Conservation (phyloP, 2,797 vertebrate genomes). For the Urosaurus nigricauda region DNA sequence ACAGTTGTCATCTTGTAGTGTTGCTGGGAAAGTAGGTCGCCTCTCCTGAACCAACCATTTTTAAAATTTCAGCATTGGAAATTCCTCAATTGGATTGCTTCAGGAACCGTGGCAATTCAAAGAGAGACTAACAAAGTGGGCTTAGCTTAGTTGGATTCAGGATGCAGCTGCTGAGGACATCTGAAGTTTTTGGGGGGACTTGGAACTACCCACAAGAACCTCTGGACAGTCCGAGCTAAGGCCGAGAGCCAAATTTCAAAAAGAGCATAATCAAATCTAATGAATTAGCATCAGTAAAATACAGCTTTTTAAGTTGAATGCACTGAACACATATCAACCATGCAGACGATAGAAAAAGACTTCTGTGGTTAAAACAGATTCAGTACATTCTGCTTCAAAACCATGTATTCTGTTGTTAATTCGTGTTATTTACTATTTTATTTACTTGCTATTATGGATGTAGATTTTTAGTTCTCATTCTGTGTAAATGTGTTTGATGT, state of each 20-base stretch:
- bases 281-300: not conserved
- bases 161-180: not conserved
- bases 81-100: not conserved
- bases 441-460: too few relatives aligned
- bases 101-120: not conserved
- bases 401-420: too few relatives aligned
- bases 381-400: not conserved
- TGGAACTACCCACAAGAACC: too few relatives aligned
- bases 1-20: conserved; percentile 16
- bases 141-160: not conserved
- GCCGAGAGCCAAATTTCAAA: not conserved
- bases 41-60: not conserved
- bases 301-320: not conserved
- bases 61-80: conserved; percentile 1
- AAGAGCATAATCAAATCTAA: not conserved
- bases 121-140: not conserved
- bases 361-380: not conserved
- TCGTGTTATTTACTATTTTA: too few relatives aligned
- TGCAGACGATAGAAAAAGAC: not conserved
- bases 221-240: not conserved
- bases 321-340: not conserved
- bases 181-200: not conserved
- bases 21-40: not conserved
- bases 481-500: too few relatives aligned
- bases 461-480: too few relatives aligned